These are phyloP conservation scores for Ivindomyrus marchei DNA, from an alignment of 2,113 vertebrate species.

Conservation along the genomic window DNA sequence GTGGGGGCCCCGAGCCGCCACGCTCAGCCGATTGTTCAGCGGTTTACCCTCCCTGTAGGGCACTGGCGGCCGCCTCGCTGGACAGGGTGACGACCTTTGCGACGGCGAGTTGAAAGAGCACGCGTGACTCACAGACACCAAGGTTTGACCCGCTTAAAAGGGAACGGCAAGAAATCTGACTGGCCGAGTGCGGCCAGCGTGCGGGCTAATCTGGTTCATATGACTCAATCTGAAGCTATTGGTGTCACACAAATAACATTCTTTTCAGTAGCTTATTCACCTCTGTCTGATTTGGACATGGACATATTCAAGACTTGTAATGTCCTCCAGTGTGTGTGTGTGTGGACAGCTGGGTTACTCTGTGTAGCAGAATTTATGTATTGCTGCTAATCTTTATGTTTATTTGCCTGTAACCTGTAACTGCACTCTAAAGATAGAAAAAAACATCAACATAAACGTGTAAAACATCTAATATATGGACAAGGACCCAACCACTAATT, in stretches of 20 bases:
- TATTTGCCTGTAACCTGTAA: too few species aligned
- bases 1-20: constrained; percentile 62
- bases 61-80: constrained; percentile 67
- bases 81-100: constrained; percentile 72
- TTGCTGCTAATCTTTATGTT: too few species aligned
- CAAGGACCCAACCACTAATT: not conserved
- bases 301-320: constrained; percentile 7
- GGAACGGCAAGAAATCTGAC: not conserved
- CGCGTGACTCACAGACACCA: not conserved
- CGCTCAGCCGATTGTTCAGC: constrained; percentile 69
- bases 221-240: constrained; percentile 34
- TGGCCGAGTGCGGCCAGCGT: constrained; percentile 15
- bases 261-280: constrained; percentile 5
- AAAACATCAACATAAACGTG: not conserved
- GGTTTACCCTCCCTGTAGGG: constrained; percentile 71
- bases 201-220: constrained; percentile 41
- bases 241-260: constrained; percentile 15
- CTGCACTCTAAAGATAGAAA: too few species aligned
- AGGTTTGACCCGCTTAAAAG: not conserved
- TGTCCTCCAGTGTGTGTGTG: not conserved
- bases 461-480: not conserved
- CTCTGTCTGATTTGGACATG: not conserved
- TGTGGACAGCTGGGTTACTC: too few species aligned
- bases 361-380: too few species aligned
- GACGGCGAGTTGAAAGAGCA: constrained; percentile 28